These are phyloP conservation scores for Drosophila vallismaia DNA, from an alignment of 2,888 invertebrate species.

Conservation along the genomic window DNA sequence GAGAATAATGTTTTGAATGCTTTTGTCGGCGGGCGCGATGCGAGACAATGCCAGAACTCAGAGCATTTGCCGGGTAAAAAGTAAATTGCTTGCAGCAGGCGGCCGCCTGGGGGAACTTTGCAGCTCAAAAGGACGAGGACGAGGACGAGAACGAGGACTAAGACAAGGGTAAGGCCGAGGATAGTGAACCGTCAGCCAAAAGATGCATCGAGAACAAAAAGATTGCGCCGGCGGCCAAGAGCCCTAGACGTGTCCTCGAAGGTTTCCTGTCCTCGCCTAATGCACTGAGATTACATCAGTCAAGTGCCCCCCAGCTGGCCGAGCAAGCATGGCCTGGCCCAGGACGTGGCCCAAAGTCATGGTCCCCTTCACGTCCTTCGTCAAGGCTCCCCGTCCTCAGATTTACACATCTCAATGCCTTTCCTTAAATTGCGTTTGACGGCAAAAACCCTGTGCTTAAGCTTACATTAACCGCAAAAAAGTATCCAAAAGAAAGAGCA, in stretches of 20 bases:
- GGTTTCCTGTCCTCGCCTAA: constrained; percentile 49
- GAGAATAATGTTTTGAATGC: constrained; percentile 44
- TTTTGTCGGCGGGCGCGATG: constrained; percentile 25
- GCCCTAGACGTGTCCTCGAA: constrained; percentile 49
- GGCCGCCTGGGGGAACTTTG: constrained; percentile 8
- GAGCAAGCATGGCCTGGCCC: constrained; percentile 14
- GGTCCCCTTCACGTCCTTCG: constrained; percentile 15
- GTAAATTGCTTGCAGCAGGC: constrained; percentile 38
- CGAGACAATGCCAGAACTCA: constrained; percentile 29
- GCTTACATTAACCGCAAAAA: constrained; percentile 22
- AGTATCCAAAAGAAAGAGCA: neutral
- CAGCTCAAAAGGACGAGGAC: constrained; percentile 6
- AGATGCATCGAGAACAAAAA: constrained; percentile 48
- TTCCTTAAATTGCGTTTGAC: constrained; percentile 26
- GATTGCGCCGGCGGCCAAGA: constrained; percentile 38
- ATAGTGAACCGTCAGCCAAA: constrained; percentile 22
- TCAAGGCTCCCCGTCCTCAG: constrained; percentile 13
- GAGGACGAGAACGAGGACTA: constrained; percentile 2
- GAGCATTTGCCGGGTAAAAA: constrained; percentile 34
- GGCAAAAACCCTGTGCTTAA: constrained; percentile 20
- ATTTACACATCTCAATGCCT: constrained; percentile 45
- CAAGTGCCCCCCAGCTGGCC: constrained; percentile 44
- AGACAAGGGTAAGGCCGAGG: neutral
- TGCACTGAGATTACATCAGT: constrained; percentile 52
- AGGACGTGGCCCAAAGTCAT: constrained; percentile 33